Evolutionary conservation across 2,113 vertebrate species (phyloP).

Genomic region (Mirounga angustirostris): DNA sequence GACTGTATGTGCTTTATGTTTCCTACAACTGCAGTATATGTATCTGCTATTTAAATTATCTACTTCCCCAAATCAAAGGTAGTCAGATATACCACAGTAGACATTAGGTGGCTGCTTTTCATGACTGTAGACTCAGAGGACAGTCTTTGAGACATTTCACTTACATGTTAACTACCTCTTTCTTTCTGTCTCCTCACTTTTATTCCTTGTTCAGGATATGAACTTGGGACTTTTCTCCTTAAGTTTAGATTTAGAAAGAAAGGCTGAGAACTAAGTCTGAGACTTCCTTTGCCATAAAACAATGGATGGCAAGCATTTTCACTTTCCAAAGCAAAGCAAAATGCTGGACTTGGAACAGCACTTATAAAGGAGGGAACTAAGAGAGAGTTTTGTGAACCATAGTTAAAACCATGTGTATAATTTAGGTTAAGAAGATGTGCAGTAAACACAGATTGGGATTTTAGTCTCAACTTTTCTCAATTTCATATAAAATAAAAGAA

Average conservation of each 20-base stretch:
- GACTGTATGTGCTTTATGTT: neutral
- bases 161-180: neutral
- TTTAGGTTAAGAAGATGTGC: neutral
- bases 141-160: neutral
- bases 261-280: neutral
- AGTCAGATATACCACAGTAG: neutral
- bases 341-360: neutral
- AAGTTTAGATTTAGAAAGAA: neutral
- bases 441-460: neutral
- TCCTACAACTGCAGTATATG: neutral
- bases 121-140: neutral
- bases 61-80: neutral
- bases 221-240: neutral
- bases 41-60: conserved; percentile 1
- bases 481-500: conserved; percentile 5
- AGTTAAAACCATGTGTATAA: neutral
- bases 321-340: neutral
- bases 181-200: neutral
- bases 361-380: neutral
- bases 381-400: neutral
- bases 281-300: neutral
- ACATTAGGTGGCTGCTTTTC: neutral
- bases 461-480: neutral
- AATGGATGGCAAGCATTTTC: neutral
- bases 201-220: neutral